Conservation (phyloP, 2,797 vertebrate species). For the Vespertilio murinus region DNA sequence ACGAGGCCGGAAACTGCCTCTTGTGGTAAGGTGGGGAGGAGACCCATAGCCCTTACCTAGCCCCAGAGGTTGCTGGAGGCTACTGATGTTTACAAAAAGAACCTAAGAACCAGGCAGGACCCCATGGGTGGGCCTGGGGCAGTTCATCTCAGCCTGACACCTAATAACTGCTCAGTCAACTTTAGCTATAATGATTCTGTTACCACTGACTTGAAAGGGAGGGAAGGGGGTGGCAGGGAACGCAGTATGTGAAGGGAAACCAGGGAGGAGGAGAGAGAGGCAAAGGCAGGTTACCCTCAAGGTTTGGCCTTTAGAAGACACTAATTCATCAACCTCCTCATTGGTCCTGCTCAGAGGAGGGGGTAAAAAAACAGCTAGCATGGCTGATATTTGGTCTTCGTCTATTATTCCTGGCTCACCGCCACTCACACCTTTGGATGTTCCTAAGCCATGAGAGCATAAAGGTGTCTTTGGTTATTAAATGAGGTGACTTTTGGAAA, state of each 20-base stretch:
- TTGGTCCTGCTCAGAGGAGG: background rate
- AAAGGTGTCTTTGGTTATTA: background rate
- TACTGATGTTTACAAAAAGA: background rate
- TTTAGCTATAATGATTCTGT: background rate
- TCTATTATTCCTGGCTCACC: background rate
- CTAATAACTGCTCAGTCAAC: background rate
- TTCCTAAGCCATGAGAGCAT: background rate
- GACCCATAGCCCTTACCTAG: background rate
- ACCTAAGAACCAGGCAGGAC: background rate
- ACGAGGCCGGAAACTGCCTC: background rate
- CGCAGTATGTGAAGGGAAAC: background rate
- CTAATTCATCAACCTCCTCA: background rate
- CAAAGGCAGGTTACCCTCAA: background rate
- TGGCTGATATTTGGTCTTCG: background rate
- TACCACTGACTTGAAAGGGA: background rate
- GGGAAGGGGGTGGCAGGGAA: background rate
- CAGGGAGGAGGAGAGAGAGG: background rate
- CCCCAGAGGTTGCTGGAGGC: background rate
- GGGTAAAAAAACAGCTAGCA: background rate
- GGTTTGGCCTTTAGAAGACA: conserved; percentile 7
- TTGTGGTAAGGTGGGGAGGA: background rate
- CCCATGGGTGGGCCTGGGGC: background rate
- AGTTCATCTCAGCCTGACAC: background rate
- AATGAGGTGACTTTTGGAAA: background rate
- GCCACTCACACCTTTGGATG: background rate